Conservation (phyloP, 2,888 invertebrate species). For the Epiperipatus broadwayi region DNA sequence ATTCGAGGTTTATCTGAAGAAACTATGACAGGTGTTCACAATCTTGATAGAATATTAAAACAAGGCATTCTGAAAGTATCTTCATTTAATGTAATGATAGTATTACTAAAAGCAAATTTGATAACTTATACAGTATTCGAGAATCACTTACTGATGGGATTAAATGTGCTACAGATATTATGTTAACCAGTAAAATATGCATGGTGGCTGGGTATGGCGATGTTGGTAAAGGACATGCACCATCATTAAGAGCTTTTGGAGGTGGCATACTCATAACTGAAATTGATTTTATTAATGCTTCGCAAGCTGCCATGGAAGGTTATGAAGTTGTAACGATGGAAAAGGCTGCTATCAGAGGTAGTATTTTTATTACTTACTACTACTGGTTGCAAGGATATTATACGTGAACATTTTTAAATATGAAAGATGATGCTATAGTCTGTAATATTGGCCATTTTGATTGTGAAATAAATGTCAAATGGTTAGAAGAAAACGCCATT, state of each 20-base stretch:
- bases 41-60: conserved; percentile 83
- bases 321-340: conserved; percentile 76
- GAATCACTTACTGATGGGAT: conserved; percentile 96
- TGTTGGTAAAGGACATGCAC: conserved; percentile 96
- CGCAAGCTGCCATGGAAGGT: conserved; percentile 91
- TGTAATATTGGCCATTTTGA: conserved; percentile 99
- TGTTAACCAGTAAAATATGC: conserved; percentile 96
- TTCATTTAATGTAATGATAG: conserved; percentile 97
- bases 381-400: conserved; percentile 86
- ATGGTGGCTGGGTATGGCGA: conserved; percentile 99
- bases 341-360: conserved; percentile 68
- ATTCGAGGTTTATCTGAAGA: conserved; percentile 72
- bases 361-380: conserved; percentile 95
- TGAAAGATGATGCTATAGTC: conserved; percentile 91
- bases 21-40: conserved; percentile 97
- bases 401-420: conserved; percentile 65
- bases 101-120: conserved; percentile 99
- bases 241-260: conserved; percentile 82
- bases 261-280: conserved; percentile 90
- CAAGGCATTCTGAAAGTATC: conserved; percentile 70
- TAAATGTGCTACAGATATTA: conserved; percentile 94
- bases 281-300: conserved; percentile 94
- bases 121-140: conserved; percentile 94
- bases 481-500: conserved; percentile 73
- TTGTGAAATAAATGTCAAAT: conserved; percentile 87